phyloP scores from a whole-genome alignment of 2,797 vertebrate genomes.

The Hybognathus amarus region DNA sequence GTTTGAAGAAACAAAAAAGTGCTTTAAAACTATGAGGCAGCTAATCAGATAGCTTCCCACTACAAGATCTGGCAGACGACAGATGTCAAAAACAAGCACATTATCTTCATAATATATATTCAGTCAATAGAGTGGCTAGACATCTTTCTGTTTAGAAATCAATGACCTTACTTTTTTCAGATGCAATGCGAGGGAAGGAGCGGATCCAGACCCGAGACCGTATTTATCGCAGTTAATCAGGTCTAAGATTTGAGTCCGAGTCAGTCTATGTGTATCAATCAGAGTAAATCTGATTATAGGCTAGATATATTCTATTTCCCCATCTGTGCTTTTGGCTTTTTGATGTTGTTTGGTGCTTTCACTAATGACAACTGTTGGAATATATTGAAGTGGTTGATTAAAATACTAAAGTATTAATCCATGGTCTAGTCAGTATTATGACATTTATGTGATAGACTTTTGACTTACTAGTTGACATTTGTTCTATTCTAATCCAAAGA shows the following conservation, averaged over 20 bases:
- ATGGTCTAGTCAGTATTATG: not conserved
- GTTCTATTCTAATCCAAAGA: not conserved
- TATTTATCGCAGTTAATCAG: not conserved
- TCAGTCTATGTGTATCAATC: not conserved
- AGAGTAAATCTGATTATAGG: not conserved
- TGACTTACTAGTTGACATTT: not conserved
- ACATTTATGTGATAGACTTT: not conserved
- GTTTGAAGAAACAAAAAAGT: conserved; percentile 1
- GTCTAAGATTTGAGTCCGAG: not conserved
- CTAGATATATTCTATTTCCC: too few species aligned
- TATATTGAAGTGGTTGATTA: not conserved
- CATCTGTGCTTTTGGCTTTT: not conserved
- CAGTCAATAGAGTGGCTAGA: conserved; percentile 11
- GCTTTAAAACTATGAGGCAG: not conserved
- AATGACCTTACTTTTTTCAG: conserved; percentile 8
- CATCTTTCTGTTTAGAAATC: conserved; percentile 14
- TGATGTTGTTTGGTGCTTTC: not conserved
- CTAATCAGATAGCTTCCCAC: not conserved
- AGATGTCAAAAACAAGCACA: conserved; percentile 18
- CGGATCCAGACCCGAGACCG: not conserved
- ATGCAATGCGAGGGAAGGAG: not conserved
- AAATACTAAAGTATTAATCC: not conserved
- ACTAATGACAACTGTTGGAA: not conserved
- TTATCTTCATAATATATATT: conserved; percentile 5
- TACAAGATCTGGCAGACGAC: not conserved